phyloP scores from a whole-genome alignment of 2,113 vertebrate species.

The Bagarius yarrelli region DNA sequence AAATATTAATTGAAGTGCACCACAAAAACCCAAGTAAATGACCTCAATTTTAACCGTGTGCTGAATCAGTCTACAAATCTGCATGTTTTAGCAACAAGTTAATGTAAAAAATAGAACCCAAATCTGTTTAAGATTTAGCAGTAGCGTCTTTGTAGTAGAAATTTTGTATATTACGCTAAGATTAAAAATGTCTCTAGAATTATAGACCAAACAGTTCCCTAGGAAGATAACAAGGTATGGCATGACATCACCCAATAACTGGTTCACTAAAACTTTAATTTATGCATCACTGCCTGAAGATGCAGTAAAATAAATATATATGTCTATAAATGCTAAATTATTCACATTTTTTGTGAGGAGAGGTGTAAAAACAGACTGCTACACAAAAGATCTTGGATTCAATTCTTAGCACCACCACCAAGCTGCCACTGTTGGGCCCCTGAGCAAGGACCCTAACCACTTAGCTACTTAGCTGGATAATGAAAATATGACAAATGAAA shows the following conservation, averaged over 20 bases:
- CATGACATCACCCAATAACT: neutral
- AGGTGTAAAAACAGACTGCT: no score
- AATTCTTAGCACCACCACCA: no score
- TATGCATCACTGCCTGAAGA: no score
- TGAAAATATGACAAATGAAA: no score
- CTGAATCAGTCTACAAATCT: neutral
- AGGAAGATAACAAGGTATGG: neutral
- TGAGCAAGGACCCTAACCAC: no score
- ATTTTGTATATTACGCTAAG: neutral
- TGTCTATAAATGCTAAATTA: no score
- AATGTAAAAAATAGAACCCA: neutral
- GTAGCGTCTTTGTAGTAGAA: neutral
- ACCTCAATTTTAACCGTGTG: neutral
- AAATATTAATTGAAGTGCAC: neutral
- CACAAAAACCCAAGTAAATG: neutral
- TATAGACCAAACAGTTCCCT: neutral
- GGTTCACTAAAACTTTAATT: no score
- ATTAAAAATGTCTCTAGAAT: neutral
- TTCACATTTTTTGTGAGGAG: no score
- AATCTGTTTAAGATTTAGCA: neutral
- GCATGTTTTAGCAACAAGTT: neutral
- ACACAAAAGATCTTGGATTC: no score
- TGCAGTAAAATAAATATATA: no score
- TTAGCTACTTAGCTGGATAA: no score
- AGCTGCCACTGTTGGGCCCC: no score